These are phyloP conservation scores for Machimus atricapillus DNA, from an alignment of 2,888 invertebrate genomes.

Conservation along the genomic window DNA sequence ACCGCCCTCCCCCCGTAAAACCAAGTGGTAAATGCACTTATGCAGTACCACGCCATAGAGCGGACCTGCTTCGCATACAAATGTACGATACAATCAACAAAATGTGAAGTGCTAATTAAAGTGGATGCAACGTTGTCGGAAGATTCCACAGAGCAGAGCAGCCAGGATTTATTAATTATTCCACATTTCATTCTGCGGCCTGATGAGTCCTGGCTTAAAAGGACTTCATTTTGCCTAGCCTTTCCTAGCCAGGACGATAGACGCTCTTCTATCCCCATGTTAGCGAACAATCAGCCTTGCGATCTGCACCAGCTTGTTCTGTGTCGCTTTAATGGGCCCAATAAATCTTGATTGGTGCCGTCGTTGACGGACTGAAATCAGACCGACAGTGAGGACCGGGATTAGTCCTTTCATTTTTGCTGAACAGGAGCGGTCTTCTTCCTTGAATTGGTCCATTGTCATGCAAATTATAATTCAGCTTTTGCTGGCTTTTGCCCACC, in stretches of 20 bases:
- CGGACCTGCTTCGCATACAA: background rate
- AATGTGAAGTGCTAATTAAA: conserved; percentile 25
- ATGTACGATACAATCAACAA: conserved; percentile 8
- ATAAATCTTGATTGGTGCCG: conserved; percentile 28
- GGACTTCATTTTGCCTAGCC: background rate
- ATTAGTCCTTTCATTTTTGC: conserved; percentile 13
- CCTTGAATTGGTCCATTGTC: conserved; percentile 21
- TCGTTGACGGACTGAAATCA: background rate
- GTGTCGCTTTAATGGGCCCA: conserved; percentile 12
- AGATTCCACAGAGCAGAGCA: background rate
- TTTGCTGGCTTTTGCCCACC: background rate
- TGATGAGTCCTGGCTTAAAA: background rate
- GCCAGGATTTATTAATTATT: background rate
- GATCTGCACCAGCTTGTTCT: background rate
- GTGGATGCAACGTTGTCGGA: background rate
- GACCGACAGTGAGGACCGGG: background rate
- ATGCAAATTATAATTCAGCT: conserved; percentile 31
- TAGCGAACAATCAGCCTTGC: background rate
- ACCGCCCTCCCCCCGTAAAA: background rate
- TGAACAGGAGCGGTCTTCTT: background rate
- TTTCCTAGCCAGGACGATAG: background rate
- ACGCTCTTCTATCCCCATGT: background rate
- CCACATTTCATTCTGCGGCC: background rate
- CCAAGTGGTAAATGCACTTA: conserved; percentile 13
- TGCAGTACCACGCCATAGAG: background rate